These are phyloP conservation scores for Punctoribates punctum DNA, from an alignment of 2,888 invertebrate genomes.

Conservation along the genomic window DNA sequence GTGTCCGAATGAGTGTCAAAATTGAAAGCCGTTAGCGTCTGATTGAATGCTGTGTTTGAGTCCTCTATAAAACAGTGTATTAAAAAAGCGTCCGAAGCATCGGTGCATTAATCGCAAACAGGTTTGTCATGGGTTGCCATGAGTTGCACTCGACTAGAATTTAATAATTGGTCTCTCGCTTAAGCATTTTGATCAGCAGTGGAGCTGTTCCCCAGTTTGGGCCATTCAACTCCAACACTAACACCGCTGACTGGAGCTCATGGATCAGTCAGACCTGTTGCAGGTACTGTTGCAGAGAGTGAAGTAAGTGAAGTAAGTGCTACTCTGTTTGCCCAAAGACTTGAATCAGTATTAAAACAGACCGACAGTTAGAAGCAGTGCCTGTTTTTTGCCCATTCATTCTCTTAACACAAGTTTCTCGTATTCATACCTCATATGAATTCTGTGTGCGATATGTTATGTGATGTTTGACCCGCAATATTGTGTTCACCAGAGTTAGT, in stretches of 20 bases:
- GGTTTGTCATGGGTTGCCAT: not conserved
- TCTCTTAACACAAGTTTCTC: not conserved
- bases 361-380: slow-evolving; percentile 18
- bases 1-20: not conserved
- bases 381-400: not conserved
- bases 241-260: slow-evolving; percentile 16
- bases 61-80: not conserved
- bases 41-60: not conserved
- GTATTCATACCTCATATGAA: not conserved
- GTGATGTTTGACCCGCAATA: slow-evolving; percentile 14
- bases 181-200: slow-evolving; percentile 30
- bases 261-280: slow-evolving; percentile 20
- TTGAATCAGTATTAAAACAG: slow-evolving; percentile 13
- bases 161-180: slow-evolving; percentile 32
- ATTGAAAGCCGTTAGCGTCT: not conserved
- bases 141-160: slow-evolving; percentile 3
- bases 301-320: not conserved
- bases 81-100: slow-evolving; percentile 11
- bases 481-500: not conserved
- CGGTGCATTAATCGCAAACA: slow-evolving; percentile 31
- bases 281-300: too few relatives aligned
- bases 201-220: slow-evolving; percentile 3
- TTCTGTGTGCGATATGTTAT: not conserved
- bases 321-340: not conserved
- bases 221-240: slow-evolving; percentile 29